Evolutionary conservation across 2,888 invertebrate genomes (phyloP), one percentile per base, ranked within the genome.

Genomic region (Tineola bisselliella): DNA sequence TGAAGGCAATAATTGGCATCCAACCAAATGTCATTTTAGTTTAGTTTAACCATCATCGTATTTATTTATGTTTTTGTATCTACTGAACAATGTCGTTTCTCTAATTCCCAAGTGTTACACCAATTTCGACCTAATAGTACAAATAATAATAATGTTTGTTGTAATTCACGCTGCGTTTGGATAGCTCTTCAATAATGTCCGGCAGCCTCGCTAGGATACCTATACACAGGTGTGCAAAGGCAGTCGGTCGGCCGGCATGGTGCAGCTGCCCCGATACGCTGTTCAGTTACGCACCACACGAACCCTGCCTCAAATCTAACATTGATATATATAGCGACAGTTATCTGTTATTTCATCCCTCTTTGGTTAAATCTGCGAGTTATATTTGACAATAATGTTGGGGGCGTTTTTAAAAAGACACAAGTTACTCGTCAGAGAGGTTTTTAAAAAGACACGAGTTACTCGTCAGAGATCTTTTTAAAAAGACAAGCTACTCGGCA

Each of bases 171-270:
- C 86, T 64, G 75, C 78, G 44, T 25, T 38, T 57, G 76, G 61
- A 63, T 60, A 87, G 88, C 78, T 82, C 73, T 54, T 86, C 87
- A 30, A 79, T 84, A 63, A 84, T 84, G 79, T 84, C 86, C 2
- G 84, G 86, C 63, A 87, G 86, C 66, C 75, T 87, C 67, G 83
- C 87, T 52, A 69, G 87, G 74, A 82, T 88, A 70, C 88, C 88
- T 15, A 87, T 87, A 65, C 60, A 44, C 58, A 17, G 19, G 19
- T 25, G 54, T n/a, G 25, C 70, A 33, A 72, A 74, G 62, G 62
- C 76, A 38, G 64, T 68, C 5, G 68, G n/a, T n/a, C n/a, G n/a
- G n/a, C n/a, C 70, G 64, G 65, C 69, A 31, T 76, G 75, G 75
- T 84, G 84, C 68, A 81, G 84, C 61, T 84, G 84, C 48, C 75